Base-by-base conservation (phyloP, 2,888 invertebrate species). In the Sceliomorpha sp. region DNA sequence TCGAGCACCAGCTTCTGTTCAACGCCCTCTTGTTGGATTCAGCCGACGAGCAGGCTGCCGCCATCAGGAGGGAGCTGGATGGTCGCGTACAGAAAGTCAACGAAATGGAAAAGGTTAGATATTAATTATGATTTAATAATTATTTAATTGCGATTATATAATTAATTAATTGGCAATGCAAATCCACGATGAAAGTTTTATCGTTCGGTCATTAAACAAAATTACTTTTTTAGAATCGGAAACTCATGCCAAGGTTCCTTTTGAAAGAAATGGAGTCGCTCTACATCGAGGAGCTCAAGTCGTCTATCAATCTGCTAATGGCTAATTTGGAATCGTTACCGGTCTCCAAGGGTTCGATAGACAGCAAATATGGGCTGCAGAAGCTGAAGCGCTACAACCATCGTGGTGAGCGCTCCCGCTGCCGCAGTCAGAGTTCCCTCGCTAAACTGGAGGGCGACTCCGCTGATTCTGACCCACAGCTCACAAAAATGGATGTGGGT, bases 231-330 rank as follows among this genome's bases (percentile, higher is more conserved):
- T 89, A 97, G 96, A 98, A 98, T 89, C 94, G 97, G 80, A 97
- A 98, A 90, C 90, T 98, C 84, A 97, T 98, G 97, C 99, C 99
- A 78, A 98, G 97, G 91, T 99, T 99, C 91, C 98, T 99, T 73
- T 92, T 99, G 80, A 99, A 99, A 92, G 99, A 99, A 91, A 99
- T 99, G 99, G 99, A 99, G 90, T 97, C 97, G 50, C 92, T 99
- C 85, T 99, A 98, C 91, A 95, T 99, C 84, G 99, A 99, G 91
- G 99, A 99, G 90, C 91, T 98, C 84, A 97, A 98, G 89, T 95
- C 98, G 66, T 97, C 98, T 75, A 98, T 99, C 89, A 99, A 98
- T 90, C 92, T 98, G 80, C 91, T 99, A 84, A 99, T 99, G 97
- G 96, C 97, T 73, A 99, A 99, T 91, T 92, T 99, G 89, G 99